A percentile compares a stretch with the other conserved stretches of the same genome.
Conservation (phyloP, 2,888 invertebrate genomes). For the Campopleginae sp. region DNA sequence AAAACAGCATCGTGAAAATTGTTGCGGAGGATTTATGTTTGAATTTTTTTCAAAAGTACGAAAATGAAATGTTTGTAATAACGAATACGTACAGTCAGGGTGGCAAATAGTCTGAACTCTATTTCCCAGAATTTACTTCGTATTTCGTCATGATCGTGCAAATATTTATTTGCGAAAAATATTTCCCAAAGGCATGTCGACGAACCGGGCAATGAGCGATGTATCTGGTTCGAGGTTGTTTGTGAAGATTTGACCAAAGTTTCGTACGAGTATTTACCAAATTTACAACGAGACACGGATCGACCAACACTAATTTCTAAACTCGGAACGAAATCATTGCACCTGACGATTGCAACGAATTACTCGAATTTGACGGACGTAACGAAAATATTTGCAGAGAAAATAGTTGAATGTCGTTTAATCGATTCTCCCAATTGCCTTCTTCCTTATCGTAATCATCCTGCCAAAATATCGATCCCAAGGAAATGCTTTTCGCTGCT, state of each 20-base stretch:
- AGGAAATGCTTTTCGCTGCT: no score
- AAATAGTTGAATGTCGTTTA: background rate
- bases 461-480: no score
- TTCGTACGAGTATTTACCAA: background rate
- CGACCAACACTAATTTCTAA: background rate
- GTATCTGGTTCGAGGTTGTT: background rate
- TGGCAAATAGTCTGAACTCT: background rate
- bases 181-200: background rate
- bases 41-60: background rate
- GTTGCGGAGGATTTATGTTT: no score
- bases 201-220: background rate
- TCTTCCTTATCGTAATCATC: no score
- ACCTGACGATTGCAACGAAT: background rate
- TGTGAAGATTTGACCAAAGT: background rate
- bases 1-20: no score
- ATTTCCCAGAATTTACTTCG: background rate
- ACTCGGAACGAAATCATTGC: conserved; percentile 4
- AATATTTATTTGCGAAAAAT: background rate
- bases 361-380: background rate
- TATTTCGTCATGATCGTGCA: background rate
- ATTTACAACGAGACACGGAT: background rate
- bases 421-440: background rate
- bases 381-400: background rate
- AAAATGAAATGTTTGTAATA: background rate
- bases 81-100: background rate